Base-by-base conservation (phyloP, 2,797 vertebrate species). In the Acanthurus lineatus region DNA sequence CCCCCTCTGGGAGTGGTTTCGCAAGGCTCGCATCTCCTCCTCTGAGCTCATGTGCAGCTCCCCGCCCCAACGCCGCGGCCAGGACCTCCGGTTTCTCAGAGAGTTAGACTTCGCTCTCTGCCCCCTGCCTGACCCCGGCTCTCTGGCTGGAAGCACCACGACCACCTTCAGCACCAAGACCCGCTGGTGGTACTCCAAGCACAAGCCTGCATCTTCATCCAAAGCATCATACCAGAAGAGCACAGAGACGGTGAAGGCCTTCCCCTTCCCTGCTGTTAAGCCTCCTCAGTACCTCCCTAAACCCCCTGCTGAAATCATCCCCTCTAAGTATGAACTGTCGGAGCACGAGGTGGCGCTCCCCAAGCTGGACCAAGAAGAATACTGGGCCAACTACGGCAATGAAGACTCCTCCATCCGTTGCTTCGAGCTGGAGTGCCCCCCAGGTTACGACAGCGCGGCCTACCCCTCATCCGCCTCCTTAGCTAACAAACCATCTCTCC, bases 1-100 rank as follows among this genome's bases (percentile, higher is more conserved):
- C 48, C 93, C 97, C n/a, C 96, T 99, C 49, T 99, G 98, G 97
- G 97, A 97, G 86, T 99, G 97, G 97, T 99, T 99, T 95, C 96
- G 96, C 44, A 93, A 93, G 68, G 95, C 96, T 2, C 96, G 96
- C 0, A 95, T 98, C 83, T 97, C 98, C 90, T 97, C 96, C 94
- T 98, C 98, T 0, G 96, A 97, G 6, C 94, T 98, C 42, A 69
- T 96, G 53, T 99, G 98, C 75, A 87, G 92, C 60, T 96, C 95
- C 3, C 98, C 98, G 0, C 93, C 95, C 0, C 92, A 95, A 9
- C 96, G 95, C 68, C 96, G 94, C 0, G 97, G 97, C 81, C 95
- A 95, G 25, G 97, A 99, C 91, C 95, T 99, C 91, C 93, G 98
- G 48, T 95, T 96, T 82, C 95, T 98, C 35, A 94, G 96, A 3